A percentile compares a stretch with the other conserved stretches of the same genome.
Evolutionary conservation across 2,888 invertebrate genomes (phyloP).

Genomic region (Trachelus iudaicus): DNA sequence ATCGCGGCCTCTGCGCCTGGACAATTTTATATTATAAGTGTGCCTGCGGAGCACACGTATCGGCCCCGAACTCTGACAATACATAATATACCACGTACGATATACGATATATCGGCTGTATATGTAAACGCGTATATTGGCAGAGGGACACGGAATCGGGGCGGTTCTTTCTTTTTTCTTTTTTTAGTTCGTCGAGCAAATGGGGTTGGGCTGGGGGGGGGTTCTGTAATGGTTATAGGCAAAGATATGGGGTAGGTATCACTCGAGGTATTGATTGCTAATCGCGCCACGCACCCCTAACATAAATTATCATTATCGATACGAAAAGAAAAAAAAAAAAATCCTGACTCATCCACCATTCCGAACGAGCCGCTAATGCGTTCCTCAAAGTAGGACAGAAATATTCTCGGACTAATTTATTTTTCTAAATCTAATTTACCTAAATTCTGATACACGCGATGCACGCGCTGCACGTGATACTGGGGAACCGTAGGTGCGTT

Average conservation of each 20-base stretch:
- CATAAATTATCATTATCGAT: slow-evolving; percentile 59
- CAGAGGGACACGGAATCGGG: not conserved
- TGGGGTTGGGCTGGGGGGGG: not conserved
- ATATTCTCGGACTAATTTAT: no score
- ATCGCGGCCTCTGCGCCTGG: no score
- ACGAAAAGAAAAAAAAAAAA: slow-evolving; percentile 48
- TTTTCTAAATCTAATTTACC: no score
- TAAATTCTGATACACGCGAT: no score
- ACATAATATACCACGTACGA: no score
- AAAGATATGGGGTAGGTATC: slow-evolving; percentile 19
- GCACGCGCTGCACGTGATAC: no score
- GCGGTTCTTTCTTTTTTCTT: not conserved
- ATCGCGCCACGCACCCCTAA: slow-evolving; percentile 56
- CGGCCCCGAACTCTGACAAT: no score
- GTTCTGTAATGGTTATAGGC: slow-evolving; percentile 2
- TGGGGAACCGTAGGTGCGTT: no score
- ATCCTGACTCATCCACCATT: slow-evolving; percentile 54
- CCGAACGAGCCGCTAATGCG: slow-evolving; percentile 9
- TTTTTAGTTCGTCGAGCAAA: not conserved
- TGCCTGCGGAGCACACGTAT: no score
- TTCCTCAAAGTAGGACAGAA: not conserved
- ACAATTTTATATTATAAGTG: no score
- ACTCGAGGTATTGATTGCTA: slow-evolving; percentile 57
- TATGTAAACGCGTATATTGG: no score
- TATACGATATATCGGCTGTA: no score